These are phyloP conservation scores for Heliangelus exortis DNA, from an alignment of 2,797 vertebrate genomes.

Conservation along the genomic window DNA sequence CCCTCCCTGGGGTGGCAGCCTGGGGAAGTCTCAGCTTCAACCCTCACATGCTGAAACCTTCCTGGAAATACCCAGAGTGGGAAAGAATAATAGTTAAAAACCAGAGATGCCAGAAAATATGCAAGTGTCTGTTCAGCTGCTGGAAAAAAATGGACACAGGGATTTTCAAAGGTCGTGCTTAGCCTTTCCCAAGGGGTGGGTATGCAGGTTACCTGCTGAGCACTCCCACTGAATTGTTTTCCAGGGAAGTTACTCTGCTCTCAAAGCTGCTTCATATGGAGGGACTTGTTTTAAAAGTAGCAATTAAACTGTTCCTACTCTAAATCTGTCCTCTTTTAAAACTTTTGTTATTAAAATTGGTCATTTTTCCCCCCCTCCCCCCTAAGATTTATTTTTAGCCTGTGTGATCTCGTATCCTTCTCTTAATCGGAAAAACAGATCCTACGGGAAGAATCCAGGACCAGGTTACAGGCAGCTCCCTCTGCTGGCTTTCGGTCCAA, in stretches of 20 bases:
- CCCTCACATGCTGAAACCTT: background rate
- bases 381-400: conserved; percentile 32
- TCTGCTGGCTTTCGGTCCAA: conserved; percentile 9
- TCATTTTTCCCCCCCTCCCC: background rate
- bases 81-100: background rate
- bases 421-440: conserved; percentile 3
- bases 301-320: background rate
- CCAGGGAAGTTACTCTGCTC: background rate
- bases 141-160: background rate
- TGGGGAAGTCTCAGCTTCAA: background rate
- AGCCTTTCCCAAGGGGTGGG: background rate
- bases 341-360: background rate
- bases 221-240: background rate
- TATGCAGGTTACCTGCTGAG: background rate
- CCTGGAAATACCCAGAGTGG: background rate
- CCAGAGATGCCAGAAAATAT: background rate
- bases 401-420: background rate
- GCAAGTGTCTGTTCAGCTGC: rapidly evolving
- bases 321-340: background rate
- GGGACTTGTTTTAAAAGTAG: background rate
- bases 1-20: rapidly evolving
- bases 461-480: background rate
- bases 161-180: background rate
- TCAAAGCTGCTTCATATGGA: background rate
- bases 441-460: background rate